A percentile compares a stretch with the other conserved stretches of the same genome.
These are phyloP conservation scores for Prorops nasuta DNA, from an alignment of 1,140 invertebrate genomes.

Conservation along the genomic window DNA sequence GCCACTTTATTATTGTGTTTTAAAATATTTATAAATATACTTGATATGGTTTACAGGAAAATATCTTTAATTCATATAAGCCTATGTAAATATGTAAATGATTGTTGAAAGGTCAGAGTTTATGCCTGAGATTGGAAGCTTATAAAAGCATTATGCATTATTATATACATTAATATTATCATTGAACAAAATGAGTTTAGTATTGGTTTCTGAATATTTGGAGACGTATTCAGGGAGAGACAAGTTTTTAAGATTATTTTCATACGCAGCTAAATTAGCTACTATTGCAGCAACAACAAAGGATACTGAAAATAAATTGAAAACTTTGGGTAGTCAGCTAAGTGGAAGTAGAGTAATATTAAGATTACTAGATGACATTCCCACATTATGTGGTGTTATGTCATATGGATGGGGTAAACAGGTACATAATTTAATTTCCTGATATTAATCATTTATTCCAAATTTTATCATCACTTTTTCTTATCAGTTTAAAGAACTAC, in stretches of 20 bases:
- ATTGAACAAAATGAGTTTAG: slow-evolving; percentile 37
- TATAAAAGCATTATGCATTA: too few species aligned
- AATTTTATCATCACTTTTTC: too few species aligned
- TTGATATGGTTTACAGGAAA: too few species aligned
- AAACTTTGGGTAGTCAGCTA: slow-evolving; percentile 64
- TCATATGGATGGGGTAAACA: slow-evolving; percentile 64
- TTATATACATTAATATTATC: too few species aligned
- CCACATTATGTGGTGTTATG: slow-evolving; percentile 64
- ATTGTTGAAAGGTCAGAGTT: too few species aligned
- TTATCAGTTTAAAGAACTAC: too few species aligned
- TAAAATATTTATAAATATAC: too few species aligned
- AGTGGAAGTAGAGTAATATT: slow-evolving; percentile 67
- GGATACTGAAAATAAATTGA: slow-evolving; percentile 58
- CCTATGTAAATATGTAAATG: too few species aligned
- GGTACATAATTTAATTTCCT: slow-evolving; percentile 49
- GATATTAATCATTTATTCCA: too few species aligned
- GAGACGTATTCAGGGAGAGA: slow-evolving; percentile 60
- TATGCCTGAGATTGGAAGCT: too few species aligned
- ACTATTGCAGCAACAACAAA: slow-evolving; percentile 59
- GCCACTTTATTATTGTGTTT: too few species aligned
- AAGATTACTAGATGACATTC: slow-evolving; percentile 74
- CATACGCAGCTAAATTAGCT: slow-evolving; percentile 65
- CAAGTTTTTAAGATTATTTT: slow-evolving; percentile 65
- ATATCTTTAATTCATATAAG: too few species aligned
- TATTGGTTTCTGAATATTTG: slow-evolving; percentile 47